phyloP scores from a whole-genome alignment of 1,140 invertebrate species.

The Schmidtea mediterranea region DNA sequence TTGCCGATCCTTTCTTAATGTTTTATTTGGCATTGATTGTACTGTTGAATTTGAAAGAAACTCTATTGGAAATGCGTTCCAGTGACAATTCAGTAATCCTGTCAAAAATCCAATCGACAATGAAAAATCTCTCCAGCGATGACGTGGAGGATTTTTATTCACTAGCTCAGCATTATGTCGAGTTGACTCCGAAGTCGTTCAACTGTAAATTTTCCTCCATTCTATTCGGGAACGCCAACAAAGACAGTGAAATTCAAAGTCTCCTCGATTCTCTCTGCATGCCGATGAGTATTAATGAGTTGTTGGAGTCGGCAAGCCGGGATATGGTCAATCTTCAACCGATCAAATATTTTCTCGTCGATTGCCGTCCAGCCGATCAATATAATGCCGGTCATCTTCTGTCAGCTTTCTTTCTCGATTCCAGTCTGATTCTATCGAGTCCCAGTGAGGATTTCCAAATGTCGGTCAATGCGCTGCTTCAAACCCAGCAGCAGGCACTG shows the following conservation, averaged over 20 bases:
- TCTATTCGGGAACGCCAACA: neutral
- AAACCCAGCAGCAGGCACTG: constrained; percentile 60
- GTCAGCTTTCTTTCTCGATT: constrained; percentile 87
- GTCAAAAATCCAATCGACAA: no score
- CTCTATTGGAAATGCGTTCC: neutral
- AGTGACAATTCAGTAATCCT: no score
- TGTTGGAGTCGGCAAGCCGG: constrained; percentile 17
- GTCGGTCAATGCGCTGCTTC: constrained; percentile 66
- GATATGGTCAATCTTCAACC: no score
- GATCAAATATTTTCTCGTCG: constrained; percentile 59
- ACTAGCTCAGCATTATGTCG: constrained; percentile 65
- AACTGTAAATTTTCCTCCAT: constrained; percentile 26
- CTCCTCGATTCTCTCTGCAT: constrained; percentile 42
- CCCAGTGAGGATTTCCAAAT: constrained; percentile 45
- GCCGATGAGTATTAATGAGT: constrained; percentile 46
- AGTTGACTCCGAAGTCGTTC: constrained; percentile 69
- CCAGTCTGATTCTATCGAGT: constrained; percentile 37
- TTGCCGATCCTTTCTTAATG: constrained; percentile 69
- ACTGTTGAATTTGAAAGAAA: constrained; percentile 6
- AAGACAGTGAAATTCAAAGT: neutral
- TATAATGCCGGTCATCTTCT: constrained; percentile 82
- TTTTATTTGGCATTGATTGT: constrained; percentile 45
- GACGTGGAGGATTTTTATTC: constrained; percentile 91
- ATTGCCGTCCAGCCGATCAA: constrained; percentile 76
- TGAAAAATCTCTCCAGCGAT: constrained; percentile 25